Evolutionary conservation across 2,888 invertebrate genomes (phyloP), one percentile per base, ranked within the genome.

Genomic region (Habroteleia sp.): DNA sequence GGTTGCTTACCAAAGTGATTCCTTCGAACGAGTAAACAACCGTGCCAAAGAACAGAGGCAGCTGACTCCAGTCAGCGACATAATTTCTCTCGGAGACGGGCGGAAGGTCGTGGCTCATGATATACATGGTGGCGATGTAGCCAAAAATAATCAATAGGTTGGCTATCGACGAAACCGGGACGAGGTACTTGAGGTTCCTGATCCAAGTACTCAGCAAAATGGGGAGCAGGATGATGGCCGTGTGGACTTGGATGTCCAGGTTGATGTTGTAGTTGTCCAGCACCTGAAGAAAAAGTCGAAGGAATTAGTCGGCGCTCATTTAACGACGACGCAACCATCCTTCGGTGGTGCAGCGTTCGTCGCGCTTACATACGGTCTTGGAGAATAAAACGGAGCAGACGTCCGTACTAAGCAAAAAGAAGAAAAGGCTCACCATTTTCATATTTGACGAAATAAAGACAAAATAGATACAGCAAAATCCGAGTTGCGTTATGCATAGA

Each of bases 11-110:
- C 91, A 96, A 89, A 54, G 95, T 95, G 78, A 99, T 98, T 74
- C 98, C 99, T 90, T 99, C 99, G 85, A 98, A 99, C 1, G 98
- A 96, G 88, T 96, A 99, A 62, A 99, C 93, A 14, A 96, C 97
- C 0, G 98, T 98, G 39, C 98, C 98, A 85, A 99, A 97, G 88
- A 95, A 99, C 7, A 99, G 89, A 0, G 99, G 98, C 68, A 95
- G 89, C 69, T 91, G 91, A 66, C 88, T 84, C 89, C 92, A 91
- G 3, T 91, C 89, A 0, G 93, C 93, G 7, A 94, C 89, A 77
- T 92, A 92, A 0, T 87, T 87, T 71, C 94, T 91, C 29, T 91
- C 90, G 0, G 89, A 81, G 0, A 93, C 86, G 0, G 92, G 85
- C 0, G 95, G 95, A 29, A 97, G 89, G 81, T 94, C 94, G 80